Base-by-base conservation (phyloP, 1,140 invertebrate genomes). In the Drosophila funebris region DNA sequence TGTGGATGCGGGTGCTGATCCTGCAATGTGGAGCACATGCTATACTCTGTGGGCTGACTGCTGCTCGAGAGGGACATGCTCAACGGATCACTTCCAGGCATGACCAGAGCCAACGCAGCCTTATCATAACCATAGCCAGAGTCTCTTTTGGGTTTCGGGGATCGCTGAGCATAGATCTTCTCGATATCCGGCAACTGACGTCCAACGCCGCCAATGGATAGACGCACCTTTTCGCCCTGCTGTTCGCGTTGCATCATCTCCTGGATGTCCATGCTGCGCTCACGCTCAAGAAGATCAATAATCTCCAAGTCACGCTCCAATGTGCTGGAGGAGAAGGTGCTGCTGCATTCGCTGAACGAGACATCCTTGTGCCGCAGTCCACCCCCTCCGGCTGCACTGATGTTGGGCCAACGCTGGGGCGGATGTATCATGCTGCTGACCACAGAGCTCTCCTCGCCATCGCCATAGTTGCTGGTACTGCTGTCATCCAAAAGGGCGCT, bases 241-340 rank as follows among this genome's bases (percentile, higher is more conserved):
- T 87, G 70, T 9, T 92, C 91, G 0, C 82, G 75, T 13, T 85
- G 81, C 20, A 92, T 63, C 81, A 92, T 90, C 16, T 92, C 91
- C 52, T 88, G 83, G 13, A 92, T 85, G 33, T 92, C 91, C 82
- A 92, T 90, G 73, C 90, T 92, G 22, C 91, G 77, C 57, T 92
- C 90, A 8, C 91, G 85, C 33, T 92, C 91, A 16, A 92, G 54
- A 57, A 90, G 61, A 60, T 92, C 91, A 16, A 92, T 92, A 0
- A 92, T 92, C 66, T 92, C 91, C 53, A 92, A 14, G 37, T 92
- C 91, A 0, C 91, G 78, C 3, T 90, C 91, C 50, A 92, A 13
- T 4, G 91, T 92, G 69, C 91, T 91, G 0, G 85, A 80, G 0
- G 90, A 88, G 18, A 90, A 91, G 43, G 85, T 90, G 57, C 84